Percentiles rank a stretch among this genome's conserved stretches.
Conservation (phyloP, 2,888 invertebrate genomes). For the Endotricha flammealis region DNA sequence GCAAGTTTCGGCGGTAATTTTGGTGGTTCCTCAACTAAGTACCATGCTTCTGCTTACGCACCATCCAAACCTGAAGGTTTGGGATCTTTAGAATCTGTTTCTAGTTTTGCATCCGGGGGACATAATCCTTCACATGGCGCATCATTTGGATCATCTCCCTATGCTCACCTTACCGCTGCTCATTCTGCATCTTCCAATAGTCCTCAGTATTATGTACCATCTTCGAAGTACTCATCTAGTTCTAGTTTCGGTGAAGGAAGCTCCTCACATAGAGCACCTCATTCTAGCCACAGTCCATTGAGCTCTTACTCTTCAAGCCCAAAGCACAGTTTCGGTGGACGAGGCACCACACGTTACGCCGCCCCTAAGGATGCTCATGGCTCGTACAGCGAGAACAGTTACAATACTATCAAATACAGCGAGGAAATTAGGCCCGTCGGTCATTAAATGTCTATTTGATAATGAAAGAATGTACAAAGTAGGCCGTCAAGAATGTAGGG, state of each 20-base stretch:
- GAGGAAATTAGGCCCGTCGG: conserved; percentile 61
- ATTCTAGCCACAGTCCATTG: conserved; percentile 44
- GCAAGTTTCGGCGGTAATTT: conserved; percentile 37
- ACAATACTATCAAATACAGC: conserved; percentile 74
- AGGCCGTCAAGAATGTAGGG: conserved; percentile 44
- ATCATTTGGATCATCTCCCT: conserved; percentile 50
- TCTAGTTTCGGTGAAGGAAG: conserved; percentile 48
- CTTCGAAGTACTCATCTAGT: conserved; percentile 44
- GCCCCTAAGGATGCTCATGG: conserved; percentile 57
- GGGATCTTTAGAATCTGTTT: conserved; percentile 45
- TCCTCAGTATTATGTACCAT: conserved; percentile 52
- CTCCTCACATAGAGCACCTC: conserved; percentile 50
- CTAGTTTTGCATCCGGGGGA: conserved; percentile 50
- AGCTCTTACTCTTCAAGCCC: conserved; percentile 52
- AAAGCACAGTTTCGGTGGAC: conserved; percentile 53
- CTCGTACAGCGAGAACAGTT: conserved; percentile 60
- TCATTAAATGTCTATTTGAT: conserved; percentile 32
- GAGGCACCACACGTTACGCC: conserved; percentile 44
- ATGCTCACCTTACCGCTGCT: conserved; percentile 34
- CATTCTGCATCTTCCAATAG: conserved; percentile 53
- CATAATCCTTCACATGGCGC: conserved; percentile 50
- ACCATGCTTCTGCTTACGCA: conserved; percentile 42
- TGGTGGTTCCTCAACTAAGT: conserved; percentile 42
- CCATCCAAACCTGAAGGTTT: conserved; percentile 49
- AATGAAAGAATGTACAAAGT: conserved; percentile 18